These are phyloP conservation scores for Caranx melampygus DNA, from an alignment of 2,113 vertebrate genomes.

Conservation along the genomic window DNA sequence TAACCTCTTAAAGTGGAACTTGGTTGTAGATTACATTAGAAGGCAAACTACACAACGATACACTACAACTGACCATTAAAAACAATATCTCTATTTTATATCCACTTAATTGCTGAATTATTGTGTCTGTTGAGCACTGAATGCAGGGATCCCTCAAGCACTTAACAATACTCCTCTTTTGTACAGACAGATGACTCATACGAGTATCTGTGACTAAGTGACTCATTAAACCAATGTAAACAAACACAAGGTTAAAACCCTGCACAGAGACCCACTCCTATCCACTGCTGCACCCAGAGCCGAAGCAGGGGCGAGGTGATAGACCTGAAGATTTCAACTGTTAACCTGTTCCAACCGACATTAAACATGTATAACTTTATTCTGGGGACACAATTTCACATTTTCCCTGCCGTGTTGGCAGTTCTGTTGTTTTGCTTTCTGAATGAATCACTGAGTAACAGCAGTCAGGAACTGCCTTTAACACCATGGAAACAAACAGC, in stretches of 20 bases:
- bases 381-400: not conserved
- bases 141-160: not conserved
- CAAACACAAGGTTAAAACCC: conserved; percentile 34
- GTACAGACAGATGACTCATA: conserved; percentile 47
- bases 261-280: conserved; percentile 14
- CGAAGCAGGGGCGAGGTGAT: not conserved
- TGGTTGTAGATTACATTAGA: not conserved
- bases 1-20: not conserved
- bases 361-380: not conserved
- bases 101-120: not conserved
- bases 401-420: not conserved
- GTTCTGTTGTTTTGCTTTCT: conserved; percentile 1
- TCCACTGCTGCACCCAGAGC: conserved; percentile 1
- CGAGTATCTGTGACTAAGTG: conserved; percentile 38
- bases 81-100: not conserved
- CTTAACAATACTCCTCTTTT: conserved; percentile 44
- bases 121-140: not conserved
- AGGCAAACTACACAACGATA: not conserved
- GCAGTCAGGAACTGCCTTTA: not conserved
- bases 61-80: not conserved
- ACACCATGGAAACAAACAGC: not conserved
- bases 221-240: conserved; percentile 67
- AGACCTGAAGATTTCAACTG: not conserved
- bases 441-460: not conserved
- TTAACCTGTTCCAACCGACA: not conserved